phyloP scores from a whole-genome alignment of 2,113 vertebrate genomes.

The Platanista minor region DNA sequence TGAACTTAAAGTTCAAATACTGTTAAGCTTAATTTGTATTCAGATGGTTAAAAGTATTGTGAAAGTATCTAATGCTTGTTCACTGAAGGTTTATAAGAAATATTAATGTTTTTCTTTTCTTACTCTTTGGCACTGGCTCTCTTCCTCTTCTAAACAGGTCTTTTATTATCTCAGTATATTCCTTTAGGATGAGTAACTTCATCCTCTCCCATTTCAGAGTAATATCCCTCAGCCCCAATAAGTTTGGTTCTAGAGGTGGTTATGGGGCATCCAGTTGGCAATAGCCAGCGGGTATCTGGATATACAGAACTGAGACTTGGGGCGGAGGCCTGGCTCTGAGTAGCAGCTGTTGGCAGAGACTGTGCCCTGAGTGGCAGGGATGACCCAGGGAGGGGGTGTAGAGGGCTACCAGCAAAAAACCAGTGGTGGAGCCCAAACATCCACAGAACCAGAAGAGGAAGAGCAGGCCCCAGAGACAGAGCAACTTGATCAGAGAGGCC shows the following conservation, averaged over 20 bases:
- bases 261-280: not conserved
- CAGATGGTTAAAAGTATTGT: not conserved
- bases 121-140: not conserved
- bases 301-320: not conserved
- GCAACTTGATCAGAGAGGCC: not conserved
- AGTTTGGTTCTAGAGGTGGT: not conserved
- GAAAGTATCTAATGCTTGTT: slow-evolving; percentile 1
- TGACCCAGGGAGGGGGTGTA: not conserved
- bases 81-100: not conserved
- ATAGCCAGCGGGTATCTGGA: not conserved
- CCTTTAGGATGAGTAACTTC: not conserved
- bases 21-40: not conserved
- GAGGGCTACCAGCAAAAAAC: not conserved
- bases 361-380: not conserved
- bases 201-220: not conserved
- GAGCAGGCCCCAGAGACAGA: not conserved
- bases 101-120: not conserved
- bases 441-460: not conserved
- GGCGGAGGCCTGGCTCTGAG: not conserved
- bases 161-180: not conserved
- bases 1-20: slow-evolving; percentile 26
- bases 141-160: not conserved
- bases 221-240: not conserved
- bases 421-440: not conserved
- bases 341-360: not conserved